Evolutionary conservation across 1,140 invertebrate species (phyloP), one percentile per base, ranked within the genome.

Genomic region (Trypoxylus dichotomus): DNA sequence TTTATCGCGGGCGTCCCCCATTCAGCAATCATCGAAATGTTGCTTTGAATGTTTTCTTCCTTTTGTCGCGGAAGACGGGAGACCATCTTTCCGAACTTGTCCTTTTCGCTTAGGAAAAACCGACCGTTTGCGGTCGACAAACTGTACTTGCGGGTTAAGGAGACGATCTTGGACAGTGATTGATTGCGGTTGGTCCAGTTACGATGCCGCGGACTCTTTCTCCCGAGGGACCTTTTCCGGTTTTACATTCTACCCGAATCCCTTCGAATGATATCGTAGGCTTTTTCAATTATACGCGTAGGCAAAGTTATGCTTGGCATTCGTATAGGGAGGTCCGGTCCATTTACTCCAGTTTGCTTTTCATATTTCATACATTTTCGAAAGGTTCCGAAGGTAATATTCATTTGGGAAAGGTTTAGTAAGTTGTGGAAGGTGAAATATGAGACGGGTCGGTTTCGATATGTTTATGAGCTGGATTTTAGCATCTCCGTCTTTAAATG

Each of bases 381-480:
- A 54, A 54, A 19, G 15, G 47, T n/a, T 19, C n/a, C 19, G 47
- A 54, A 19, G 47, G 47, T 54, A 54, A 54, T 54, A 54, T 54
- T 54, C 47, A 54, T 54, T n/a, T 54, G 47, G 47, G 47, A 54
- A 54, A 19, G 47, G 47, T 54, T 54, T 54, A 54, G 47, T 54
- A 54, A 54, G 47, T 19, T 19, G 47, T 54, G 19, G 19, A 54
- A 6, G 5, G 13, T 54, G 47, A 54, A 54, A 54, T 54, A 54
- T 54, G 47, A 54, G 19, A n/a, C 6, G 19, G 47, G n/a, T 54
- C 47, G 13, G 47, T 5, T 6, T 19, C 2, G 47, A 47, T 47
- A 47, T 47, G 3, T 47, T 47, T 13, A 47, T 1, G 43, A 47
- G 13, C 3, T n/a, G 43, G 32, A 37, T 7, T 37, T 37, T 37